Evolutionary conservation across 2,888 invertebrate species (phyloP).

Genomic region (Taphrorychus bicolor): DNA sequence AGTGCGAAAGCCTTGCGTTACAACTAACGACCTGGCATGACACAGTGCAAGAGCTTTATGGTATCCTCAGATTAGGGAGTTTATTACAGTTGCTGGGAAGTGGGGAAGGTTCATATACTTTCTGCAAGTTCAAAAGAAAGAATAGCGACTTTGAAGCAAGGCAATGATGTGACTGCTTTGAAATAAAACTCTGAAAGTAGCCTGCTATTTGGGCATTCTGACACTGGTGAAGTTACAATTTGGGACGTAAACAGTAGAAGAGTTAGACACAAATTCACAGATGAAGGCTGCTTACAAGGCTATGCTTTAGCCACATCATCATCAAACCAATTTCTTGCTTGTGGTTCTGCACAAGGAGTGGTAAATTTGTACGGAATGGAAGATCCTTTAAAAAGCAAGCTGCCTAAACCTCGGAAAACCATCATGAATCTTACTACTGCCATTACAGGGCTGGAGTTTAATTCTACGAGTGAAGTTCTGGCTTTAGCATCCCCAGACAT

Average conservation of each 20-base stretch:
- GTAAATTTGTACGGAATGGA: constrained; percentile 87
- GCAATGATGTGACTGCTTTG: constrained; percentile 71
- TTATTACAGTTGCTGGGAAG: constrained; percentile 76
- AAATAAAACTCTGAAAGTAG: constrained; percentile 74
- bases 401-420: constrained; percentile 74
- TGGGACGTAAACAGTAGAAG: constrained; percentile 78
- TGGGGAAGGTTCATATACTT: constrained; percentile 83
- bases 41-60: constrained; percentile 71
- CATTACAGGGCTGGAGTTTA: constrained; percentile 78
- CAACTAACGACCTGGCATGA: constrained; percentile 67
- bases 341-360: constrained; percentile 88
- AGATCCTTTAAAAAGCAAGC: constrained; percentile 62
- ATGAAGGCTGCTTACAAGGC: constrained; percentile 87
- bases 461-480: constrained; percentile 83
- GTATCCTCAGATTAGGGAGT: constrained; percentile 83
- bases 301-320: constrained; percentile 73
- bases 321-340: constrained; percentile 80
- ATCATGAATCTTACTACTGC: constrained; percentile 83
- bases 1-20: constrained; percentile 73
- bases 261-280: constrained; percentile 78
- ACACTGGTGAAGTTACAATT: constrained; percentile 76
- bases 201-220: constrained; percentile 76
- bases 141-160: constrained; percentile 79
- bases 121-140: constrained; percentile 78
- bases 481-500: constrained; percentile 75